These are phyloP conservation scores for Eidolon helvum DNA, from an alignment of 2,113 vertebrate genomes.

Conservation along the genomic window DNA sequence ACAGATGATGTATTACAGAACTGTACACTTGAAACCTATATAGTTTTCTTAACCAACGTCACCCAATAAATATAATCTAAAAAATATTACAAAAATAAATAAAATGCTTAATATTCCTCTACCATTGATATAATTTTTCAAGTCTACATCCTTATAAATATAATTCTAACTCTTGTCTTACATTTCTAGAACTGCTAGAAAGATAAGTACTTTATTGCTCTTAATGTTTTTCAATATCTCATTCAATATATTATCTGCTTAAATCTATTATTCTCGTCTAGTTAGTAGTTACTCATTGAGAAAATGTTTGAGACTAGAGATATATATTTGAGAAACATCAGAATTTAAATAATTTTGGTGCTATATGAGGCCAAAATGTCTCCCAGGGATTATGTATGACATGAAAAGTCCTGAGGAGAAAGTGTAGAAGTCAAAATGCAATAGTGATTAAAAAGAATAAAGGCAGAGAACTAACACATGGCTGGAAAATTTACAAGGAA, in stretches of 20 bases:
- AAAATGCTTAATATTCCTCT: background rate
- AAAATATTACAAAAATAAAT: no score
- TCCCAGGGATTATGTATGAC: background rate
- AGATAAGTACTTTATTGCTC: background rate
- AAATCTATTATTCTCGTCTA: background rate
- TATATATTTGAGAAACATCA: background rate
- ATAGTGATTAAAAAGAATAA: background rate
- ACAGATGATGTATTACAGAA: no score
- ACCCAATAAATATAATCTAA: no score
- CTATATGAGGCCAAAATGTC: background rate
- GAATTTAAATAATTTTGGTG: background rate
- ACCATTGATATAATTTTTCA: background rate
- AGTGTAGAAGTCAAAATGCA: background rate
- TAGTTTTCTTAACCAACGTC: no score
- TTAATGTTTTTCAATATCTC: background rate
- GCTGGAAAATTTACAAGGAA: background rate
- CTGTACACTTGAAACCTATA: no score
- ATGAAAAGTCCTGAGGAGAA: background rate
- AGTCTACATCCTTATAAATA: rapidly evolving
- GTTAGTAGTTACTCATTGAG: background rate
- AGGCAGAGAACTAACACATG: background rate
- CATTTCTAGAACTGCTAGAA: background rate
- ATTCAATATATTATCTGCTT: background rate
- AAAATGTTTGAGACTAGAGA: background rate
- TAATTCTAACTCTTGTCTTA: background rate